A percentile compares a stretch with the other conserved stretches of the same genome.
These are phyloP conservation scores for Tricholaema leucomelas DNA, from an alignment of 2,113 vertebrate genomes.

Conservation along the genomic window DNA sequence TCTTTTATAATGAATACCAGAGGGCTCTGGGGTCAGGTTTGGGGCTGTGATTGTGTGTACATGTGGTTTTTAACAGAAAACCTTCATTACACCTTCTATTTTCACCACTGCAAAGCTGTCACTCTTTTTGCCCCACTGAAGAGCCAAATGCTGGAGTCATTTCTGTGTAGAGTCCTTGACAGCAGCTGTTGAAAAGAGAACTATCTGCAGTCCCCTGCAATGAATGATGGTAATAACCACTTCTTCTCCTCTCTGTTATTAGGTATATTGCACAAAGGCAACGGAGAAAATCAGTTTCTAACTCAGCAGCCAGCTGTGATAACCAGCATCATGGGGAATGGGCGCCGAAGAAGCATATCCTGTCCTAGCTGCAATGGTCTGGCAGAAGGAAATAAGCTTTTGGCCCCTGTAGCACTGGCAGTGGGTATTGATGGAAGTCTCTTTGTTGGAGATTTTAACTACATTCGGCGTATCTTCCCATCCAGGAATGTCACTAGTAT, in stretches of 20 bases:
- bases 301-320: slow-evolving; percentile 96
- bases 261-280: slow-evolving; percentile 98
- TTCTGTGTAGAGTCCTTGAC: not conserved
- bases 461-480: slow-evolving; percentile 93
- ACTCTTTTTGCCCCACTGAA: not conserved
- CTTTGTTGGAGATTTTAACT: slow-evolving; percentile 97
- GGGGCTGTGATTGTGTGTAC: not conserved
- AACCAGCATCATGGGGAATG: slow-evolving; percentile 96
- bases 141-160: not conserved
- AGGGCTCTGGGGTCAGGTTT: not conserved
- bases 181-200: not conserved
- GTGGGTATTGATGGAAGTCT: slow-evolving; percentile 95
- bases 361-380: slow-evolving; percentile 98
- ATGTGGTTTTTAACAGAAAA: not conserved
- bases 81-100: not conserved
- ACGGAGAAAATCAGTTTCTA: slow-evolving; percentile 95
- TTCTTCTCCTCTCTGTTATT: slow-evolving; percentile 1
- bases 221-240: not conserved
- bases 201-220: not conserved
- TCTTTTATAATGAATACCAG: not conserved
- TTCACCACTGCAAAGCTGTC: not conserved
- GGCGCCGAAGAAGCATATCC: slow-evolving; percentile 94
- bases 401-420: slow-evolving; percentile 97
- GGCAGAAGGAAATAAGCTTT: slow-evolving; percentile 96
- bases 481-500: slow-evolving; percentile 97